Conservation (phyloP, 2,113 vertebrate species). For the Hydropotes inermis region DNA sequence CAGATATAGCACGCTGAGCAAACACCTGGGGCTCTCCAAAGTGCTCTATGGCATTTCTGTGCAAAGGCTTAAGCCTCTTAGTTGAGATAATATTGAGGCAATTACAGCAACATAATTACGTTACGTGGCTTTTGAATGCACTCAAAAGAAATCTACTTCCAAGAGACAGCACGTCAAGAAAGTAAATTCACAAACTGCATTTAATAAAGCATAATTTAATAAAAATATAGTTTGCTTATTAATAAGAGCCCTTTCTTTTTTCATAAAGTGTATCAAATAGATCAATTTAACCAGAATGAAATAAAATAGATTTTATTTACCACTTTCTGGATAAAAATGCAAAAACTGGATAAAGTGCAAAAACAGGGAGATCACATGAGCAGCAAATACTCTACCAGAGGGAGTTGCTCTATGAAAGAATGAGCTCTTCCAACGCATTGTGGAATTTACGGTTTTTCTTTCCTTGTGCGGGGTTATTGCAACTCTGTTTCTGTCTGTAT, state of each 20-base stretch:
- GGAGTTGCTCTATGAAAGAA: neutral
- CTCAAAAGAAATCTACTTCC: neutral
- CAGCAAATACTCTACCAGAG: neutral
- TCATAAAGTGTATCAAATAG: neutral
- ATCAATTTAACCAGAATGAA: neutral
- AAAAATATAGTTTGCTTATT: constrained; percentile 37
- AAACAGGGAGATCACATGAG: neutral
- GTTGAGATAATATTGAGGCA: constrained; percentile 46
- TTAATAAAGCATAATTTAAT: neutral
- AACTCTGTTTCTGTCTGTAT: neutral
- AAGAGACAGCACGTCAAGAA: constrained; percentile 20
- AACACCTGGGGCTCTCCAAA: neutral
- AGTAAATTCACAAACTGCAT: neutral
- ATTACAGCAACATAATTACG: neutral
- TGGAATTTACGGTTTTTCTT: neutral
- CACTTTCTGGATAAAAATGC: neutral
- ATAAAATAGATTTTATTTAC: neutral
- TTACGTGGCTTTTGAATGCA: neutral
- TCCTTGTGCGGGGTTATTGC: too few relatives aligned
- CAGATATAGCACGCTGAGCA: neutral
- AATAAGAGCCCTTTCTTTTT: neutral
- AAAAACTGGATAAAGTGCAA: neutral
- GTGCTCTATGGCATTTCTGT: neutral
- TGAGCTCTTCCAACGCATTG: neutral
- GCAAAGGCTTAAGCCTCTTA: neutral